Evolutionary conservation across 1,140 invertebrate genomes (phyloP).

Genomic region (Sminthurinus signatus): DNA sequence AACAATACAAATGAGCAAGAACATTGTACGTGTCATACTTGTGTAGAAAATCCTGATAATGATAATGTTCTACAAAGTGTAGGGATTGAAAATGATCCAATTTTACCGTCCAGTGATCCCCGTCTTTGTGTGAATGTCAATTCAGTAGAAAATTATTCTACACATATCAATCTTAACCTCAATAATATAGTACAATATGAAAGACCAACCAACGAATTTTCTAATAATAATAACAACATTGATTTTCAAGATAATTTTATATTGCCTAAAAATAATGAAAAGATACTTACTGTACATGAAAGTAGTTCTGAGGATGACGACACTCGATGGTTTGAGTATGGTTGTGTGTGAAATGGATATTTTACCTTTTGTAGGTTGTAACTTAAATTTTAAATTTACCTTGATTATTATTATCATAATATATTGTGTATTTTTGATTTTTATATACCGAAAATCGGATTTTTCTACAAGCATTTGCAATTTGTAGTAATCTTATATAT

Average conservation of each 20-base stretch:
- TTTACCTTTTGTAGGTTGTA: background rate
- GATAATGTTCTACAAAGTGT: too few relatives aligned
- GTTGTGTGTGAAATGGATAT: conserved; percentile 31
- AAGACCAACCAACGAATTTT: background rate
- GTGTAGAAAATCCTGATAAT: too few relatives aligned
- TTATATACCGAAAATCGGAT: too few relatives aligned
- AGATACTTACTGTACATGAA: background rate
- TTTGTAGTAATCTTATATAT: too few relatives aligned
- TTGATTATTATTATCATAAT: too few relatives aligned
- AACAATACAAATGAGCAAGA: background rate
- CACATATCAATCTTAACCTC: conserved; percentile 24
- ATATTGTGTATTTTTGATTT: too few relatives aligned
- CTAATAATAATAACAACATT: background rate
- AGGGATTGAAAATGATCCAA: too few relatives aligned
- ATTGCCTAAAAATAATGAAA: background rate
- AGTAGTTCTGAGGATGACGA: conserved; percentile 40
- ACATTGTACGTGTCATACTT: background rate
- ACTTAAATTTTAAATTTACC: too few relatives aligned
- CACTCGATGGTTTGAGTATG: conserved; percentile 41
- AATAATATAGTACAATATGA: conserved; percentile 1
- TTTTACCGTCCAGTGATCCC: too few relatives aligned
- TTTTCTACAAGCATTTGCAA: too few relatives aligned
- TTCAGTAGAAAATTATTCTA: conserved; percentile 5
- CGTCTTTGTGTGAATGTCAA: conserved; percentile 1
- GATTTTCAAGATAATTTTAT: too few relatives aligned